Evolutionary conservation across 2,797 vertebrate genomes (phyloP), one percentile per base, ranked within the genome.

Genomic region (Cryptoblepharus egeriae): DNA sequence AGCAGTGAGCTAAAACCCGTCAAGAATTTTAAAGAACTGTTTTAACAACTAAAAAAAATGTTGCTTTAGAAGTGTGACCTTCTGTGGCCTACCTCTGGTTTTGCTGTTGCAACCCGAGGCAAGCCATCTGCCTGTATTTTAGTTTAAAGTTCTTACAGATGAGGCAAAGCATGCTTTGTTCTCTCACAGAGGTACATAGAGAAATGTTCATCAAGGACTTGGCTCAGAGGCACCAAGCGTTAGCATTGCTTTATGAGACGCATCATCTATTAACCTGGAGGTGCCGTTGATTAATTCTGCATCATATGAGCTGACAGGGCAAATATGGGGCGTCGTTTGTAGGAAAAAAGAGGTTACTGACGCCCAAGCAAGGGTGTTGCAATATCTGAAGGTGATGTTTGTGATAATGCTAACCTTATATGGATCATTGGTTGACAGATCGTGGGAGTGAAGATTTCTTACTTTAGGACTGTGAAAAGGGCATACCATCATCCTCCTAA

Each of bases 191-290:
- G n/a, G 37, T 28, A 37, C 49, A 35, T 24, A 45, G 37, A 81
- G 32, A 64, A 37, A 9, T 37, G 42, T 64, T 64, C 72, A 58
- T 67, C 60, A 75, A 76, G 52, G n/a, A 12, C 73, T 82, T 75
- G 39, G 22, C 68, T 69, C 70, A 75, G 37, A 69, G 61, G 63
- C 68, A n/a, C 57, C n/a, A 76, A 75, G 80, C 60, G 18, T 69
- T 81, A 39, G n/a, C 42, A 52, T 9, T 52, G 32, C 58, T 72
- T 49, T 80, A 49, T 79, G 32, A 57, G 60, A 74, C 11, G 35
- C 20, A 81, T 69, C 55, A 76, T 82, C 80, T 82, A 45, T 82
- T 82, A 58, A 75, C 73, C 55, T 82, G 68, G 57, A 60, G 64
- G 49, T 67, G 37, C 52, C 42, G 12, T 68, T 79, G 35, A 32